Percentiles rank a stretch among this genome's conserved stretches.
Conservation (phyloP, 2,797 vertebrate genomes). For the Dicrostonyx torquatus region DNA sequence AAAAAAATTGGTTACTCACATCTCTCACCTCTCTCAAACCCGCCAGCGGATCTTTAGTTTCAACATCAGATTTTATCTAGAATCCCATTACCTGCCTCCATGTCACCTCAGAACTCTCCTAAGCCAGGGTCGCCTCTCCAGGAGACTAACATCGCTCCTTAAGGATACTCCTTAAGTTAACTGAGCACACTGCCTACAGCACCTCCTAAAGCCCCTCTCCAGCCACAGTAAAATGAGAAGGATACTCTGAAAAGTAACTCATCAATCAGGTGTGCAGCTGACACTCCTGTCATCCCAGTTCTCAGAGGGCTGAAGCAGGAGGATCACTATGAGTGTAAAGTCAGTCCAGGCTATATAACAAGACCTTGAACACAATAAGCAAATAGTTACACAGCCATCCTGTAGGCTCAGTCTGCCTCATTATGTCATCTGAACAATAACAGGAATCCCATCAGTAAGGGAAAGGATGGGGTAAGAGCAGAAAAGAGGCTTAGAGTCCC, state of each 20-base stretch:
- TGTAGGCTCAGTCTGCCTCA: neutral
- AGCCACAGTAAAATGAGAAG: neutral
- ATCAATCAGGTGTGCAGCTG: neutral
- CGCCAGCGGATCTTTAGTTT: neutral
- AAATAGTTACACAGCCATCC: neutral
- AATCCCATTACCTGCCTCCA: neutral
- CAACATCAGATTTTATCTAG: neutral
- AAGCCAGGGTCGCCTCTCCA: neutral
- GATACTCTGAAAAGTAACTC: neutral
- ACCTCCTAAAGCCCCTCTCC: neutral
- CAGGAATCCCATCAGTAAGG: neutral
- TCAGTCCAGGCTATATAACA: neutral
- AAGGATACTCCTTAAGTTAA: neutral
- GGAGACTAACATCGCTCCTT: neutral
- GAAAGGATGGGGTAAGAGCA: neutral
- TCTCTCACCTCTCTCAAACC: neutral
- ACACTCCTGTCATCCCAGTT: neutral
- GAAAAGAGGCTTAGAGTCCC: neutral
- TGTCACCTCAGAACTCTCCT: neutral
- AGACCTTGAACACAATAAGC: neutral
- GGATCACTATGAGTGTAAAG: neutral
- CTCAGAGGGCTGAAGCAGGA: neutral
- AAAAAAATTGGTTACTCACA: neutral
- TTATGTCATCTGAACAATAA: neutral
- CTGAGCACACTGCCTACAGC: neutral